Base-by-base conservation (phyloP, 1,140 invertebrate species). In the Ips nitidus region DNA sequence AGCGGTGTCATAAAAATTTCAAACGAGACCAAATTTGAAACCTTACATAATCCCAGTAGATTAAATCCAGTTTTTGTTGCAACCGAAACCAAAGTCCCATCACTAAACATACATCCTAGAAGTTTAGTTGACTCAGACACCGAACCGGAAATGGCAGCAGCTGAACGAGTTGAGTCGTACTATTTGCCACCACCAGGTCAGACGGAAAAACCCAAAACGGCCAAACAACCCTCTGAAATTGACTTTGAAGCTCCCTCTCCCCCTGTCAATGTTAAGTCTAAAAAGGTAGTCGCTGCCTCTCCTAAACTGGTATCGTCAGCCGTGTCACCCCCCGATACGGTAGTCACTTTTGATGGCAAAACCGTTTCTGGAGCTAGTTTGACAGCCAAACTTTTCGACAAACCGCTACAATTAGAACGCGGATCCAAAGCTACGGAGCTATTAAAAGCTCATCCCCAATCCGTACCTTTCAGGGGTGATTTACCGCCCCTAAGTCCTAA, bases 331-430 rank as follows among this genome's bases (percentile, higher is more conserved):
- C 77, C 74, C 59, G 85, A 81, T 45, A 86, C 86, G 0, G 84
- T 90, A 37, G 86, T 90, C 5, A 87, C 89, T 4, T 92, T 88
- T 71, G 90, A 92, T 73, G 90, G 89, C 0, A 90, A 89, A 76
- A 86, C 84, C 36, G 84, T 91, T 3, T 85, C 89, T 2, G 88
- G 88, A 53, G 82, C 84, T 5, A 86, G 83, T 6, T 75, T 91
- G 5, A 86, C 88, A 0, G 83, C 86, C 0, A 83, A 86, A 59
- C 82, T 86, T 4, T 82, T 83, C 7, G 83, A 82, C 64, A 76
- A 67, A 1, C 74, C 73, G 6, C 76, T 77, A 1, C 66, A 85
- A 82, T 6, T 84, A 83, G 5, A 83, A 84, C 8, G 69, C 41
- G 72, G 73, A 4, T 84, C 86, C 0, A 84, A 86, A 66, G 82